Evolutionary conservation across 2,797 vertebrate species (phyloP).

Genomic region (Myotis vivesi): DNA sequence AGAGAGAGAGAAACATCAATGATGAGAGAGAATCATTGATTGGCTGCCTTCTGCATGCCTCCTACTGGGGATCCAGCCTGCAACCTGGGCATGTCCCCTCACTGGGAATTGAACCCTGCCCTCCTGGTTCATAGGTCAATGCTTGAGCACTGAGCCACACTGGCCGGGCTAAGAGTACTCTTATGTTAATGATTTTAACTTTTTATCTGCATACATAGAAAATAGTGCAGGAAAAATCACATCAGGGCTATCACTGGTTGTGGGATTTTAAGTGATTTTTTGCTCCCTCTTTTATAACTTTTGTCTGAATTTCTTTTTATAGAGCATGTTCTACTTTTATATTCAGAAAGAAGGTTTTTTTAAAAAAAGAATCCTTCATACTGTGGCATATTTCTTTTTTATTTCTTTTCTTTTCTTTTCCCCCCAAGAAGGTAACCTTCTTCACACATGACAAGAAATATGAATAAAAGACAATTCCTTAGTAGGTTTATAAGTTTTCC

Average conservation of each 20-base stretch:
- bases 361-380: neutral
- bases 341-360: slow-evolving; percentile 43
- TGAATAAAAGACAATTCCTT: slow-evolving; percentile 23
- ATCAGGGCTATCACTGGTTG: neutral
- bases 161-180: neutral
- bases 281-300: slow-evolving; percentile 26
- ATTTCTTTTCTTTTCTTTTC: neutral
- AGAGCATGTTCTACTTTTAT: slow-evolving; percentile 53
- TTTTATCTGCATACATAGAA: neutral
- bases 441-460: neutral
- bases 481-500: neutral
- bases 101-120: neutral
- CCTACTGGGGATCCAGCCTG: neutral
- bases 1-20: neutral
- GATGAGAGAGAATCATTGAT: neutral
- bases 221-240: neutral
- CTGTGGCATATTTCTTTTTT: neutral
- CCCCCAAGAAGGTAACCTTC: slow-evolving; percentile 11
- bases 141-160: neutral
- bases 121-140: neutral
- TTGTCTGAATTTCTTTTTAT: slow-evolving; percentile 60
- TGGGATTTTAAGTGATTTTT: slow-evolving; percentile 32
- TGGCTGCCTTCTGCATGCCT: neutral
- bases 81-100: neutral
- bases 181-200: neutral